Evolutionary conservation across 2,797 vertebrate species (phyloP).

Genomic region (Cossypha dichroa): DNA sequence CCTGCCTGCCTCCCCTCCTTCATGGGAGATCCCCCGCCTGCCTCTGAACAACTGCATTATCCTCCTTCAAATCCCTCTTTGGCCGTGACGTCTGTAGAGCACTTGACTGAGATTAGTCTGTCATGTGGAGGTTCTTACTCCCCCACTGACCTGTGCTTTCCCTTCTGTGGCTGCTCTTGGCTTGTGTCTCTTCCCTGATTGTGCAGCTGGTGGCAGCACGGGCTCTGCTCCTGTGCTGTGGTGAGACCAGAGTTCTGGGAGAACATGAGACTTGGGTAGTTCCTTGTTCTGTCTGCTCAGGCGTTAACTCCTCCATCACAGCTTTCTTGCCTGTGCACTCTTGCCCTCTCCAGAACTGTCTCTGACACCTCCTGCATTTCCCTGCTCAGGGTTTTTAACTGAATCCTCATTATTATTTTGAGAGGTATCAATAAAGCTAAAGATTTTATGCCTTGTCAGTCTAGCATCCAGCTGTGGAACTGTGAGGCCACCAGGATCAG

Average conservation of each 20-base stretch:
- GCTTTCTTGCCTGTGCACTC: background rate
- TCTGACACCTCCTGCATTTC: background rate
- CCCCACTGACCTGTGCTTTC: background rate
- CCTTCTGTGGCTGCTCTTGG: background rate
- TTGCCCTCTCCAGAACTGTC: background rate
- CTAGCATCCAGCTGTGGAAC: background rate
- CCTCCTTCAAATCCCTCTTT: constrained; percentile 41
- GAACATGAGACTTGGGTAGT: rapidly evolving
- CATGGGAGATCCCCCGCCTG: background rate
- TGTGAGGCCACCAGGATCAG: background rate
- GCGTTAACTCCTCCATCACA: background rate
- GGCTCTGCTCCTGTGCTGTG: rapidly evolving
- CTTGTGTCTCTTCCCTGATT: background rate
- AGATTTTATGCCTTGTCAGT: background rate
- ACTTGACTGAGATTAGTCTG: constrained; percentile 48
- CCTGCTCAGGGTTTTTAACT: background rate
- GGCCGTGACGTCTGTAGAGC: constrained; percentile 19
- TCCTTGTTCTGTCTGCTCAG: background rate
- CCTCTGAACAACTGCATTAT: background rate
- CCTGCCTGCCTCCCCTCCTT: background rate
- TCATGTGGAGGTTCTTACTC: constrained; percentile 35
- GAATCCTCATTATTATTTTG: background rate
- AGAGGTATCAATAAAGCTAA: background rate
- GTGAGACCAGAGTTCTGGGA: background rate
- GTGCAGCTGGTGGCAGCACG: background rate